These are phyloP conservation scores for Okamejei kenojei DNA, from an alignment of 2,797 vertebrate genomes.

Conservation along the genomic window DNA sequence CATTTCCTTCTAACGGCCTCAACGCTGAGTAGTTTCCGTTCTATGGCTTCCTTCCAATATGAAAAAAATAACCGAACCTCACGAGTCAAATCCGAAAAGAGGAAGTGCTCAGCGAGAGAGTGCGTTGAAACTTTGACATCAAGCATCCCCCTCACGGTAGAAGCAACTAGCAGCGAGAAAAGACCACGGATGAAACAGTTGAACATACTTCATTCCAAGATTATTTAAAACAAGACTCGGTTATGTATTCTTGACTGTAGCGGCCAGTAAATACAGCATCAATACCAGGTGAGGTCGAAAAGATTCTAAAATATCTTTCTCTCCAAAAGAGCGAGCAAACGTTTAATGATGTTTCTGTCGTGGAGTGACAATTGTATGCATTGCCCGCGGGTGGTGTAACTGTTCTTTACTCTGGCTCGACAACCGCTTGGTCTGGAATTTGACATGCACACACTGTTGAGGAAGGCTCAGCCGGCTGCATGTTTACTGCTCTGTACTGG, in stretches of 20 bases:
- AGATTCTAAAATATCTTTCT: neutral
- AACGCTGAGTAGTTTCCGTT: slow-evolving; percentile 17
- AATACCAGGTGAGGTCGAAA: neutral
- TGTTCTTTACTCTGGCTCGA: neutral
- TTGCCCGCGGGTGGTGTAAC: neutral
- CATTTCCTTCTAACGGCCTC: slow-evolving; percentile 4
- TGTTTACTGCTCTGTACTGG: neutral
- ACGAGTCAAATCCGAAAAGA: neutral
- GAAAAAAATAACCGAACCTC: slow-evolving; percentile 1
- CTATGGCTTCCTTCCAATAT: slow-evolving; percentile 31
- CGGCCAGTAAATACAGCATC: neutral
- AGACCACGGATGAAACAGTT: neutral
- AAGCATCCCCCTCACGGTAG: neutral
- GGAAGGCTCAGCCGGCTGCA: neutral
- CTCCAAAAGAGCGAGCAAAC: neutral
- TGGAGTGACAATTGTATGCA: neutral
- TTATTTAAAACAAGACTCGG: neutral
- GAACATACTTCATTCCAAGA: neutral
- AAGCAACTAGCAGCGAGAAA: neutral
- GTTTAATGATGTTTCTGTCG: neutral
- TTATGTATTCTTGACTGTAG: neutral
- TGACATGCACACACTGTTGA: neutral
- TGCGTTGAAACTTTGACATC: neutral
- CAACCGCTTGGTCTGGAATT: slow-evolving; percentile 11
- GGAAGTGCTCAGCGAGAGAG: neutral